Conservation (phyloP, 2,888 invertebrate genomes). For the Trilocha varians region DNA sequence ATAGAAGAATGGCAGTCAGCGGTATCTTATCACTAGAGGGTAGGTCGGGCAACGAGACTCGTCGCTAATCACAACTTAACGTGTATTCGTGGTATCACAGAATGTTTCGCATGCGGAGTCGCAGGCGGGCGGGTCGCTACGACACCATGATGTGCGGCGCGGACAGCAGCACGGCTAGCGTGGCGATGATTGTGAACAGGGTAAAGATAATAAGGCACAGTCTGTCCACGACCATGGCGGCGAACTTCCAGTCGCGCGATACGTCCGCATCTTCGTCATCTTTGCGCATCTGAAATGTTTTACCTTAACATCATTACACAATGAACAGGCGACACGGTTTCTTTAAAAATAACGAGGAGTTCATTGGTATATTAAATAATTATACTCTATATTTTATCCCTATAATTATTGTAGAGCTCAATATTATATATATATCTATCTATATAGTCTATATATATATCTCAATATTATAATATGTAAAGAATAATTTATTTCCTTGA, state of each 20-base stretch:
- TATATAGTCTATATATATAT: too few species aligned
- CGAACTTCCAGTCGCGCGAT: conserved; percentile 99
- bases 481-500: too few species aligned
- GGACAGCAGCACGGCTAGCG: conserved; percentile 96
- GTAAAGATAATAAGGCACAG: conserved; percentile 99
- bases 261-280: conserved; percentile 95
- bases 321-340: too few species aligned
- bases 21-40: conserved; percentile 65
- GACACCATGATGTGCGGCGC: conserved; percentile 97
- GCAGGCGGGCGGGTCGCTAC: conserved; percentile 77
- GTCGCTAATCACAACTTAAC: conserved; percentile 77
- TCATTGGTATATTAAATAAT: too few species aligned
- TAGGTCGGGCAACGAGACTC: conserved; percentile 59
- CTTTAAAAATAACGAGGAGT: too few species aligned
- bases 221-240: conserved; percentile 99
- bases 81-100: conserved; percentile 80
- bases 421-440: neutral
- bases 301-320: conserved; percentile 1
- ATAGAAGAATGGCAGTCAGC: conserved; percentile 61
- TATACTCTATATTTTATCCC: too few species aligned
- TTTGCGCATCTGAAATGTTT: conserved; percentile 84
- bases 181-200: conserved; percentile 97
- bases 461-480: too few species aligned
- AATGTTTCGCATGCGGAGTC: conserved; percentile 70
- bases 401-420: too few species aligned